Conservation (phyloP, 2,113 vertebrate genomes). For the cattle (Bos taurus) region ARS-UCD2.0 NC_037347.1:38826001-38826500, state of each 20-base stretch:
- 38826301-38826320: not conserved
- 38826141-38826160: not conserved
- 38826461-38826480: not conserved
- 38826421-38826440: not conserved
- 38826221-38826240: not conserved
- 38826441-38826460: not conserved
- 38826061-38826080: not conserved
- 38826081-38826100: not conserved
- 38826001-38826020: not conserved
- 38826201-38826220: not conserved
- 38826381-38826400: not conserved
- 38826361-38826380: conserved; percentile 3
- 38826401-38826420: not conserved
- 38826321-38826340: not conserved
- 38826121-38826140: not conserved
- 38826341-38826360: not conserved
- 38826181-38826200: conserved; percentile 17
- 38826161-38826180: not conserved
- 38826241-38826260: not conserved
- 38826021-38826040: not conserved
- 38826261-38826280: not conserved
- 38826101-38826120: not conserved
- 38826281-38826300: not conserved
- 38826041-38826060: not conserved
- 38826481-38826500: too few species aligned